Percentiles rank a stretch among this genome's conserved stretches.
phyloP scores from a whole-genome alignment of 1,140 invertebrate genomes.

The Nebria ingens region DNA sequence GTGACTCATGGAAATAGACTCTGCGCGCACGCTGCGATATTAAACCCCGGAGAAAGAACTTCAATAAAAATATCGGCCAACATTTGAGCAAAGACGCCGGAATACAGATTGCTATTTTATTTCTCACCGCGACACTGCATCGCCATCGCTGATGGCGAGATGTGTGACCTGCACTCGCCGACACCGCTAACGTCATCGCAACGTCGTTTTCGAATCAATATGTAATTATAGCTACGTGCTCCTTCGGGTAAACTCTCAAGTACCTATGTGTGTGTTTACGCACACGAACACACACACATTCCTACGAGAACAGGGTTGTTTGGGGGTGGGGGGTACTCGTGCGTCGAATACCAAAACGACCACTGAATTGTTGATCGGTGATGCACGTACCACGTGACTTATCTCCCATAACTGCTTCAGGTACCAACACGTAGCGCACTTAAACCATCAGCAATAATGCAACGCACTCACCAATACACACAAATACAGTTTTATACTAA shows the following conservation, averaged over 20 bases:
- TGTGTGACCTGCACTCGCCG: neutral
- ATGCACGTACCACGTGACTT: neutral
- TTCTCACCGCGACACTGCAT: neutral
- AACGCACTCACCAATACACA: no score
- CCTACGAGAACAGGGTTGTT: no score
- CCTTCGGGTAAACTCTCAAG: no score
- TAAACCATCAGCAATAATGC: no score
- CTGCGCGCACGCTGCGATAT: conserved; percentile 2
- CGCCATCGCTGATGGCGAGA: neutral
- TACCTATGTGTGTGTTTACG: no score
- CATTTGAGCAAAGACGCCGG: conserved; percentile 1
- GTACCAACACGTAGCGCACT: no score
- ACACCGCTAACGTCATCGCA: neutral
- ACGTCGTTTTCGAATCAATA: neutral
- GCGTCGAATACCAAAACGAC: neutral
- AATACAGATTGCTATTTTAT: conserved; percentile 6
- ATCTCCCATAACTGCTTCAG: neutral
- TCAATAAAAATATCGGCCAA: conserved; percentile 9
- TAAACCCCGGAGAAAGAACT: neutral
- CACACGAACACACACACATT: no score
- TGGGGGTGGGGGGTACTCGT: neutral
- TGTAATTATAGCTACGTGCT: neutral
- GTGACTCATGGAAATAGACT: conserved; percentile 7
- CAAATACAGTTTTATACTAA: no score
- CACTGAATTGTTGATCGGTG: neutral